Evolutionary conservation across 1,140 invertebrate genomes (phyloP).

Genomic region (Drosophila seguyi): DNA sequence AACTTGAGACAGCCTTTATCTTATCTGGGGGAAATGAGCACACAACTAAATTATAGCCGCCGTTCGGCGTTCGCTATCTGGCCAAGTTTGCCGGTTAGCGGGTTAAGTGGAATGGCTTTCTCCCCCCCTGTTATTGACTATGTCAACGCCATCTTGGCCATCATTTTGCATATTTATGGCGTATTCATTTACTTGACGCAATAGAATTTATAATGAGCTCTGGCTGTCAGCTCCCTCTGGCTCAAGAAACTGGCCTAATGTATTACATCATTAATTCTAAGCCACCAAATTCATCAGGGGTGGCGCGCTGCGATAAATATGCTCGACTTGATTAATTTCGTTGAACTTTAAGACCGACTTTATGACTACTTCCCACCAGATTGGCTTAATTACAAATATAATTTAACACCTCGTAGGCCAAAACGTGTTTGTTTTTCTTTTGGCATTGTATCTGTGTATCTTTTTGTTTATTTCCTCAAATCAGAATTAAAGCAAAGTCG

Average conservation of each 20-base stretch:
- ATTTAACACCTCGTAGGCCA: conserved; percentile 38
- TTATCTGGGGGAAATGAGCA: conserved; percentile 24
- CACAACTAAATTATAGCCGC: not conserved
- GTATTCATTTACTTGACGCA: conserved; percentile 45
- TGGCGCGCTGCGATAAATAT: conserved; percentile 22
- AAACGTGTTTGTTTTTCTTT: conserved; percentile 36
- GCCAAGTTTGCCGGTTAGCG: conserved; percentile 1
- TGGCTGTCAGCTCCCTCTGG: conserved; percentile 19
- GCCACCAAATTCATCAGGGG: conserved; percentile 37
- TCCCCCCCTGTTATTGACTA: conserved; percentile 13
- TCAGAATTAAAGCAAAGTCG: conserved; percentile 28
- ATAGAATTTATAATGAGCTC: conserved; percentile 44
- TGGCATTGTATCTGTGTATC: not conserved
- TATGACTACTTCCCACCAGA: conserved; percentile 44
- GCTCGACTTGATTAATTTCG: conserved; percentile 46
- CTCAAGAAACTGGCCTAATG: conserved; percentile 42
- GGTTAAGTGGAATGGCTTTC: conserved; percentile 12
- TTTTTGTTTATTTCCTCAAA: conserved; percentile 19
- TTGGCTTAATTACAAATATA: conserved; percentile 48
- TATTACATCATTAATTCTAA: conserved; percentile 58
- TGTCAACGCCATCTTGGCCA: conserved; percentile 47
- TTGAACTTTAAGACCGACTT: conserved; percentile 37
- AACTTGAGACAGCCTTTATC: conserved; percentile 23
- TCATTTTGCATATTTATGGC: conserved; percentile 41
- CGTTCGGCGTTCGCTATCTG: conserved; percentile 18